A percentile compares a stretch with the other conserved stretches of the same genome.
Conservation (phyloP, 2,113 vertebrate genomes). For the Phoenicopterus ruber region DNA sequence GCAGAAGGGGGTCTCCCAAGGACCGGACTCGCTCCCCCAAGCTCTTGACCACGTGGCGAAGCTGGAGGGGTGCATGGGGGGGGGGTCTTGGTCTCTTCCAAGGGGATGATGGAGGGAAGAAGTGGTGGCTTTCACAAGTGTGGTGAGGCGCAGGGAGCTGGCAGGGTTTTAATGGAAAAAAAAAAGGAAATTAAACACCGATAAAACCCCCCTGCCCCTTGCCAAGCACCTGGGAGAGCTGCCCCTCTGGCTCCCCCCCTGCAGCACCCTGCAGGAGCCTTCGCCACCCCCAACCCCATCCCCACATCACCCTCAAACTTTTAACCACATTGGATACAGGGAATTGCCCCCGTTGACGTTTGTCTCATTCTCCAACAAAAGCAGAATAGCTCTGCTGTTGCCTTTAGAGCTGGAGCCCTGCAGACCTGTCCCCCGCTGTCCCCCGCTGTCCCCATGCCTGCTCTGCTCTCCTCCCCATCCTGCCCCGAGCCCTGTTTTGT, state of each 20-base stretch:
- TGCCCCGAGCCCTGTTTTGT: conserved; percentile 36
- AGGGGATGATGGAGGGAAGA: not conserved
- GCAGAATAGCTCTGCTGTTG: conserved; percentile 48
- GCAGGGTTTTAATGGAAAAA: not conserved
- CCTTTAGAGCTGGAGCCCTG: conserved; percentile 27
- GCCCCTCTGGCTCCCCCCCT: not conserved
- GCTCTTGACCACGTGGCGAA: not conserved
- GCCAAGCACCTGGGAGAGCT: not conserved
- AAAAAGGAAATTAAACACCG: not conserved
- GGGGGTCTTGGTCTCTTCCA: not conserved
- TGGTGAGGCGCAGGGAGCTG: not conserved
- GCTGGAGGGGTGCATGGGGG: not conserved
- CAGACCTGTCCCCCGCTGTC: not conserved
- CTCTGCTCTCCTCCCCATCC: conserved; percentile 14
- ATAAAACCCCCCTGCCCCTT: not conserved
- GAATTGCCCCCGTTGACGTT: not conserved
- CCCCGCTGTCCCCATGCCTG: not conserved
- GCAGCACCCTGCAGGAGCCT: not conserved
- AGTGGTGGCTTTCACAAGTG: not conserved
- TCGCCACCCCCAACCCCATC: not conserved
- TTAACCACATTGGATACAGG: conserved; percentile 30
- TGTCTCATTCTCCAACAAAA: conserved; percentile 37
- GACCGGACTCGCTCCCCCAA: not conserved
- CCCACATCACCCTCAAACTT: not conserved
- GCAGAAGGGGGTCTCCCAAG: not conserved